Evolutionary conservation across 2,797 vertebrate species (phyloP).

Genomic region (Ptychadena robeensis): DNA sequence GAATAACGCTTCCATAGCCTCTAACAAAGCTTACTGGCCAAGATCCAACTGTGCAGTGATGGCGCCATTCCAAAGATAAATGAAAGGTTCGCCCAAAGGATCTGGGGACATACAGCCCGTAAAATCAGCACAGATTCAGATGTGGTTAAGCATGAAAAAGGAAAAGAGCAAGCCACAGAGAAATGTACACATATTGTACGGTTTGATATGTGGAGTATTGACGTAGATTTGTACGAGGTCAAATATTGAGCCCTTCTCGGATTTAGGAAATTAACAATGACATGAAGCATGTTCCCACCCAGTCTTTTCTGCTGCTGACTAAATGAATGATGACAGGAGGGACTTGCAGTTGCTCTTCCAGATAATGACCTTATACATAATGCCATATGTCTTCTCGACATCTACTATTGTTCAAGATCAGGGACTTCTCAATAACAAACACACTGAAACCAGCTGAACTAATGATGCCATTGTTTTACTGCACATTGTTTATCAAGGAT

Average conservation of each 20-base stretch:
- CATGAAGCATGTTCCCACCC: conserved; percentile 71
- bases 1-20: conserved; percentile 32
- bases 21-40: conserved; percentile 42
- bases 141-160: conserved; percentile 33
- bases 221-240: conserved; percentile 37
- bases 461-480: not conserved
- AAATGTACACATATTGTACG: conserved; percentile 5
- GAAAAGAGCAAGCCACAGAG: conserved; percentile 8
- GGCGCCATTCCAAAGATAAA: conserved; percentile 35
- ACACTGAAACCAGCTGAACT: not conserved
- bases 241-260: conserved; percentile 66
- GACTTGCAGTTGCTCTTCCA: conserved; percentile 71
- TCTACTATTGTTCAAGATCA: conserved; percentile 69
- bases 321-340: conserved; percentile 74
- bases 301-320: conserved; percentile 69
- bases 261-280: conserved; percentile 71
- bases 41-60: rapidly evolving
- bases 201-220: conserved; percentile 22
- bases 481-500: not conserved
- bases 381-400: conserved; percentile 71
- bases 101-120: conserved; percentile 24
- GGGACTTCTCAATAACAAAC: conserved; percentile 20
- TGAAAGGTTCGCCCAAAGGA: not conserved
- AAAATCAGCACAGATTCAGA: not conserved
- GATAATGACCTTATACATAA: conserved; percentile 70